These are phyloP conservation scores for Campoplex nolae DNA, from an alignment of 2,888 invertebrate genomes.

Conservation along the genomic window DNA sequence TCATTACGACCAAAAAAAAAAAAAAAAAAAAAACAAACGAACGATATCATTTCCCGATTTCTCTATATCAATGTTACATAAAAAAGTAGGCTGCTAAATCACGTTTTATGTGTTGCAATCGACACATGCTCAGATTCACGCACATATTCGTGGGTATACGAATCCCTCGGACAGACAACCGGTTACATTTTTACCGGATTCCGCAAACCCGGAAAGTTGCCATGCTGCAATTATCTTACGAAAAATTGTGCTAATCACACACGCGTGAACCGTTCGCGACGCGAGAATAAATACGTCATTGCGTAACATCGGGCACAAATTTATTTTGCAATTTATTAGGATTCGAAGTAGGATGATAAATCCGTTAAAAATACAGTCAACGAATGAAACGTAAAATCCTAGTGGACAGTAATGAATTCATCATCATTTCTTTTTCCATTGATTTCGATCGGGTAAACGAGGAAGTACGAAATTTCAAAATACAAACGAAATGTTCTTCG, in stretches of 20 bases:
- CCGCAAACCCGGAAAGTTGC: conserved; percentile 49
- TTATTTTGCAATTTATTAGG: not conserved
- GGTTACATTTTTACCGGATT: conserved; percentile 32
- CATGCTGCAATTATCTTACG: conserved; percentile 24
- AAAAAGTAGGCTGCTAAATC: conserved; percentile 7
- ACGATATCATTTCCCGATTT: conserved; percentile 40
- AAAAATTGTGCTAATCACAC: conserved; percentile 20
- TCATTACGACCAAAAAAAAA: not conserved
- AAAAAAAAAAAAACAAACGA: too few species aligned
- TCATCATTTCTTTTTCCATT: not conserved
- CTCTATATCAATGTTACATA: conserved; percentile 23
- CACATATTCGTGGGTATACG: not conserved
- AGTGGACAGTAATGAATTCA: not conserved
- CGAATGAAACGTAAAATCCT: not conserved
- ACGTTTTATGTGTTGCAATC: not conserved
- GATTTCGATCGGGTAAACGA: not conserved
- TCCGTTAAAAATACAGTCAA: not conserved
- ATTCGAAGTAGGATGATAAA: not conserved
- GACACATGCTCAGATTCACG: not conserved
- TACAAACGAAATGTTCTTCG: not conserved
- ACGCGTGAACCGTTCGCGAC: conserved; percentile 1
- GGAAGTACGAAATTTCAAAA: not conserved
- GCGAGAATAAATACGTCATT: not conserved
- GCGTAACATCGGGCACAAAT: not conserved
- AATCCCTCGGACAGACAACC: conserved; percentile 21